These are phyloP conservation scores for Tachina fera DNA, from an alignment of 2,888 invertebrate genomes.

Conservation along the genomic window DNA sequence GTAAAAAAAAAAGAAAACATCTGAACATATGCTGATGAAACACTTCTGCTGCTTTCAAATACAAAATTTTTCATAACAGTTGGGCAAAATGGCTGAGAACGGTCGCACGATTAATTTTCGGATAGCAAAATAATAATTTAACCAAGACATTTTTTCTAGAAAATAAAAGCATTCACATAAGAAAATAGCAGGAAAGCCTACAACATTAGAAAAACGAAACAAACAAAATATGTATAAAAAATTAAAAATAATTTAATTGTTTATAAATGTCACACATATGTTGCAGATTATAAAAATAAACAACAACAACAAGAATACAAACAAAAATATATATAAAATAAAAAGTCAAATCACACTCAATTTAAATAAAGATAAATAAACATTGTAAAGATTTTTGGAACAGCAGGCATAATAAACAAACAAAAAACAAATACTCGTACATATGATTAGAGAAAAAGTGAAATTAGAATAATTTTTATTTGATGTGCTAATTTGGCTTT, in stretches of 20 bases:
- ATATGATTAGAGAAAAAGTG: conserved; percentile 42
- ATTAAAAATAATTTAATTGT: conserved; percentile 42
- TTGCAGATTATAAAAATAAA: conserved; percentile 39
- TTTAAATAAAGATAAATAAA: conserved; percentile 32
- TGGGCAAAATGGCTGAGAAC: conserved; percentile 62
- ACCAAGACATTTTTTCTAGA: background rate
- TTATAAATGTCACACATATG: conserved; percentile 64
- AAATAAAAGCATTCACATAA: conserved; percentile 32
- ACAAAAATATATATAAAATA: background rate
- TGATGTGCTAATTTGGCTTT: conserved; percentile 19
- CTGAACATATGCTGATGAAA: conserved; percentile 43
- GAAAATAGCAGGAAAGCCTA: conserved; percentile 12
- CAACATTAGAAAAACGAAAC: background rate
- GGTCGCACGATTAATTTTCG: conserved; percentile 57
- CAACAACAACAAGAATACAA: conserved; percentile 6
- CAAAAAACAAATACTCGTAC: background rate
- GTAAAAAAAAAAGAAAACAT: conserved; percentile 13
- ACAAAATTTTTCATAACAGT: conserved; percentile 60
- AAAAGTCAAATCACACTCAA: background rate
- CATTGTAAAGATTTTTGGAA: conserved; percentile 13
- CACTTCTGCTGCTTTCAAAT: conserved; percentile 45
- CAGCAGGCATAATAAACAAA: background rate
- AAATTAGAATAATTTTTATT: conserved; percentile 24
- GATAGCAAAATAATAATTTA: conserved; percentile 26
- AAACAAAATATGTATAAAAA: conserved; percentile 7